phyloP scores from a whole-genome alignment of 2,113 vertebrate species.

The Potamarius usumacintae region DNA sequence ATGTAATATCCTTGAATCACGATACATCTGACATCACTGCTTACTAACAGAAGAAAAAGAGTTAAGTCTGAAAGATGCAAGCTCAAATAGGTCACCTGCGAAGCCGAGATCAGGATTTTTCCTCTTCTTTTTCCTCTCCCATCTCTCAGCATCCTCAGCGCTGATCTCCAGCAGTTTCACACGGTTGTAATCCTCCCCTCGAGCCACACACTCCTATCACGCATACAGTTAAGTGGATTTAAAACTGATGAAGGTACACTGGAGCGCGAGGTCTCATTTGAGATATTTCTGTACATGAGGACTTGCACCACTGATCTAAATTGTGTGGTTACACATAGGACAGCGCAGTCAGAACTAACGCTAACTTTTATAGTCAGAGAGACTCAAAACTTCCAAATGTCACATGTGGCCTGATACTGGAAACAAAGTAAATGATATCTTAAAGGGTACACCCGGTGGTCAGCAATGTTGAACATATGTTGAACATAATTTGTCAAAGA shows the following conservation, averaged over 20 bases:
- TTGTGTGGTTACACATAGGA: not conserved
- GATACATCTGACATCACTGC: not conserved
- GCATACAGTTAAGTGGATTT: not conserved
- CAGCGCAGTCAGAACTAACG: not conserved
- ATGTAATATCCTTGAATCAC: no score
- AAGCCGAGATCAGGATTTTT: constrained; percentile 93
- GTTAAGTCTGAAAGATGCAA: not conserved
- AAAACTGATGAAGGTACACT: not conserved
- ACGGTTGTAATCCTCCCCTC: constrained; percentile 87
- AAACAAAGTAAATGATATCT: not conserved
- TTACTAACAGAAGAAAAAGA: not conserved
- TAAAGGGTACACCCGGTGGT: not conserved
- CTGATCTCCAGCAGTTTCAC: constrained; percentile 92
- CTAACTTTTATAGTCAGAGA: not conserved
- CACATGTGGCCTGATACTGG: not conserved
- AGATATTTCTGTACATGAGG: not conserved
- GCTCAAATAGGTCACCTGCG: constrained; percentile 77
- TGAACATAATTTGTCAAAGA: no score
- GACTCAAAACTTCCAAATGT: not conserved
- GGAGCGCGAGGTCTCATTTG: not conserved
- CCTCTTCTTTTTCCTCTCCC: constrained; percentile 91
- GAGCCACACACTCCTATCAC: constrained; percentile 82
- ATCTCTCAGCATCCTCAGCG: constrained; percentile 90
- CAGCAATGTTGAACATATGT: no score
- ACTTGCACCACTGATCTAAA: not conserved